phyloP scores from a whole-genome alignment of 2,888 invertebrate species.

The Metalampra italica region DNA sequence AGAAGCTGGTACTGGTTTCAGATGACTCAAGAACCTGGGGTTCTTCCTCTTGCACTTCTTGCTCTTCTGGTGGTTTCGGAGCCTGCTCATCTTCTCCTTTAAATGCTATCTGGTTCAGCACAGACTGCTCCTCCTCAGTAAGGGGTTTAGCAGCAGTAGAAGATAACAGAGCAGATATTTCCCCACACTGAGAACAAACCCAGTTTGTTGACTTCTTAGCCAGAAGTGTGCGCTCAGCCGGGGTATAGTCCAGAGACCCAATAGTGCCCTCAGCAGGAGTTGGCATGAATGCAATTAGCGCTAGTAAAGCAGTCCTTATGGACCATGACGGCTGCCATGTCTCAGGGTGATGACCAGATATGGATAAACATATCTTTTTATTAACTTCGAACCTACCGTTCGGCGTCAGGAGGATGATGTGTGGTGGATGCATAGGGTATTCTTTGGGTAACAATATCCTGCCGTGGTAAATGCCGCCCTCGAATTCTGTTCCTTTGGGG shows the following conservation, averaged over 20 bases:
- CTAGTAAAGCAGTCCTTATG: slow-evolving; percentile 93
- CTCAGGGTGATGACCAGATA: slow-evolving; percentile 98
- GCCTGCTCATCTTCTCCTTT: slow-evolving; percentile 70
- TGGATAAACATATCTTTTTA: slow-evolving; percentile 96
- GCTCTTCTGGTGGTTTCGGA: slow-evolving; percentile 51
- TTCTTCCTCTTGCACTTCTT: slow-evolving; percentile 47
- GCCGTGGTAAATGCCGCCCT: slow-evolving; percentile 94
- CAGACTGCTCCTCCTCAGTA: slow-evolving; percentile 70
- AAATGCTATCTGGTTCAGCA: slow-evolving; percentile 70
- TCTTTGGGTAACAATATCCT: slow-evolving; percentile 94
- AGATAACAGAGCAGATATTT: slow-evolving; percentile 56
- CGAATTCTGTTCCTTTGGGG: slow-evolving; percentile 92
- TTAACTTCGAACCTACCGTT: slow-evolving; percentile 96
- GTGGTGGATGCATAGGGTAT: slow-evolving; percentile 98
- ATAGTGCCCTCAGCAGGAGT: slow-evolving; percentile 93
- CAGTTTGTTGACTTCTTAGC: slow-evolving; percentile 83
- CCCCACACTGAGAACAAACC: slow-evolving; percentile 64
- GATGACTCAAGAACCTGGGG: slow-evolving; percentile 56
- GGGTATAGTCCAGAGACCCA: slow-evolving; percentile 92
- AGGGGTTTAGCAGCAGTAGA: slow-evolving; percentile 68
- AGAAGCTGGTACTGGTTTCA: slow-evolving; percentile 53
- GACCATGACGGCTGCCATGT: slow-evolving; percentile 99
- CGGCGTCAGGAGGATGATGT: slow-evolving; percentile 94
- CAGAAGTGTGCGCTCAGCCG: slow-evolving; percentile 88
- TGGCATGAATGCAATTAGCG: slow-evolving; percentile 96